Conservation (phyloP, 1,140 invertebrate species). For the Physella acuta region DNA sequence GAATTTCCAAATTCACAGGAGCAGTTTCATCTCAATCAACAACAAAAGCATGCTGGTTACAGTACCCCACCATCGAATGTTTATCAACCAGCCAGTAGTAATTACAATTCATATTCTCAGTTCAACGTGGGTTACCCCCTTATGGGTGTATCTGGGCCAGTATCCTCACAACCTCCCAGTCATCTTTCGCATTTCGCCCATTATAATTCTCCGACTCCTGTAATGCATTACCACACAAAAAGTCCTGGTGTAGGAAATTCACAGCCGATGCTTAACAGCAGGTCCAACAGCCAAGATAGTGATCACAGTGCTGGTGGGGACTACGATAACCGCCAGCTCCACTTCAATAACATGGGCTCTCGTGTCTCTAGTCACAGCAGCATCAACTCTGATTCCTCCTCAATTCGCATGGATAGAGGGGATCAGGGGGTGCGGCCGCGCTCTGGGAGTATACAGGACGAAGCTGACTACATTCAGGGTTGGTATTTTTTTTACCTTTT, state of each 20-base stretch:
- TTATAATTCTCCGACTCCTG: neutral
- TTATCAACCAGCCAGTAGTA: neutral
- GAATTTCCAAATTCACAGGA: constrained; percentile 8
- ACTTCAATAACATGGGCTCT: constrained; percentile 22
- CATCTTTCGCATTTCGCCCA: neutral
- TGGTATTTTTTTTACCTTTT: neutral
- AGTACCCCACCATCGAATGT: neutral
- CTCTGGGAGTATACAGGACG: constrained; percentile 40
- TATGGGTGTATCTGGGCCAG: neutral
- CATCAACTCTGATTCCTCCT: constrained; percentile 39
- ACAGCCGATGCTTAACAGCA: constrained; percentile 26
- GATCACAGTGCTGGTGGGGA: constrained; percentile 30
- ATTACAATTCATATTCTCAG: neutral
- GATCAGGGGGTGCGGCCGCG: constrained; percentile 20
- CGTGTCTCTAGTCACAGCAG: constrained; percentile 44
- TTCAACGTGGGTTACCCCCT: neutral
- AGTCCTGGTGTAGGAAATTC: constrained; percentile 26
- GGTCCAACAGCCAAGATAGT: constrained; percentile 37
- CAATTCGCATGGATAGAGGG: constrained; percentile 5
- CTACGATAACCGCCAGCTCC: constrained; percentile 1
- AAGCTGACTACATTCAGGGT: constrained; percentile 44
- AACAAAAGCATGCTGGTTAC: constrained; percentile 2
- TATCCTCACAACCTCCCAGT: neutral
- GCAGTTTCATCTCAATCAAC: neutral
- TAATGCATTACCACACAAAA: neutral